A percentile compares a stretch with the other conserved stretches of the same genome.
Conservation (phyloP, 2,888 invertebrate species). For the Drosophila koepferae region DNA sequence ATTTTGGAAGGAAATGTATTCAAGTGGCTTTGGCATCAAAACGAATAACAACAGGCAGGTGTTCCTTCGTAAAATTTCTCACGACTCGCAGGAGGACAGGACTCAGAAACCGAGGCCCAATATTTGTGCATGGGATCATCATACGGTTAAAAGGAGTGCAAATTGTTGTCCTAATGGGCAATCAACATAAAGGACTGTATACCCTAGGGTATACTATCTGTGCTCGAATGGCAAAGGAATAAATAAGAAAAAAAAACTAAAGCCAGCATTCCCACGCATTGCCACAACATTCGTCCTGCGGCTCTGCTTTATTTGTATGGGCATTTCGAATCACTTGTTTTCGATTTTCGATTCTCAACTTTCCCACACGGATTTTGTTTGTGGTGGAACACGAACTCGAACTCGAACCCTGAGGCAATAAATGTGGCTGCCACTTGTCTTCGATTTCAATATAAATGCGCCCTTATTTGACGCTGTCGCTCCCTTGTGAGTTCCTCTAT, state of each 20-base stretch:
- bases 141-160: constrained; percentile 74
- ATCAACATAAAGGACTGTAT: constrained; percentile 67
- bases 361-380: constrained; percentile 70
- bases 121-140: constrained; percentile 56
- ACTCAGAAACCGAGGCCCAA: constrained; percentile 35
- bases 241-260: constrained; percentile 5
- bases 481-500: constrained; percentile 47
- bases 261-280: constrained; percentile 73
- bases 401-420: constrained; percentile 50
- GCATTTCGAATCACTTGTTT: constrained; percentile 75
- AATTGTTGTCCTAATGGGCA: constrained; percentile 78
- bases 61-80: constrained; percentile 83
- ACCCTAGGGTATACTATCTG: constrained; percentile 19
- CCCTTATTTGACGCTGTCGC: constrained; percentile 50
- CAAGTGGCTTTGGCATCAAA: constrained; percentile 66
- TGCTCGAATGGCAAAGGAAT: not conserved
- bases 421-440: constrained; percentile 72
- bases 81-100: constrained; percentile 73
- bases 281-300: constrained; percentile 64
- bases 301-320: constrained; percentile 50
- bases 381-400: constrained; percentile 41
- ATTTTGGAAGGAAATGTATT: constrained; percentile 76
- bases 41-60: constrained; percentile 82
- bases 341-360: constrained; percentile 72
- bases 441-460: constrained; percentile 59